These are phyloP conservation scores for Laupala kohalensis DNA, from an alignment of 1,140 invertebrate species.

Conservation along the genomic window DNA sequence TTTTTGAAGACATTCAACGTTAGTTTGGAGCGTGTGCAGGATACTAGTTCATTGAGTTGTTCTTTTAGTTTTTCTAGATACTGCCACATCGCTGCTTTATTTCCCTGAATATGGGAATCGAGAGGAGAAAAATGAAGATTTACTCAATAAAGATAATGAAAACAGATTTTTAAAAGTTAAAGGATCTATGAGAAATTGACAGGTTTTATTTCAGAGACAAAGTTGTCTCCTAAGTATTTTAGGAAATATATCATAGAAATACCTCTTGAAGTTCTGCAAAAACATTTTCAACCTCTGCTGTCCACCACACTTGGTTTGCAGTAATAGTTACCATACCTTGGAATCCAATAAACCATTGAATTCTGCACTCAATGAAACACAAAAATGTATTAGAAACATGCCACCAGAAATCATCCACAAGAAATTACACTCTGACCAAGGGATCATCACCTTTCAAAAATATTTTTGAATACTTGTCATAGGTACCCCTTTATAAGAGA, in stretches of 20 bases:
- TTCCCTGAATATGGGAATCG: constrained; percentile 48
- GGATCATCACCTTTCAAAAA: neutral
- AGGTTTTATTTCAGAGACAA: too few relatives aligned
- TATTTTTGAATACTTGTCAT: too few relatives aligned
- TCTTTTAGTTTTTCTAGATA: constrained; percentile 65
- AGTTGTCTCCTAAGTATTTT: too few relatives aligned
- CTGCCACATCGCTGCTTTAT: constrained; percentile 78
- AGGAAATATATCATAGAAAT: too few relatives aligned
- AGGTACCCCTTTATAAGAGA: too few relatives aligned
- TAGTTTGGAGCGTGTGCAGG: constrained; percentile 54
- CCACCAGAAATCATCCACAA: too few relatives aligned
- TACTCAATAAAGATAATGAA: too few relatives aligned
- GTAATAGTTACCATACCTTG: constrained; percentile 78
- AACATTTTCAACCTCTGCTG: constrained; percentile 79
- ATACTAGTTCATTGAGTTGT: constrained; percentile 70
- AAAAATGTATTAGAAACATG: too few relatives aligned
- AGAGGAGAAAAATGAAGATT: neutral
- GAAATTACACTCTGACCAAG: neutral
- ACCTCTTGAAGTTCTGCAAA: constrained; percentile 56
- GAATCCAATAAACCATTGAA: constrained; percentile 76
- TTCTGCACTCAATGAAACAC: too few relatives aligned
- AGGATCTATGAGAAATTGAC: too few relatives aligned
- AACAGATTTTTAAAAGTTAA: too few relatives aligned
- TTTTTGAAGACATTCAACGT: constrained; percentile 61
- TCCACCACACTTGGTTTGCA: constrained; percentile 82